Evolutionary conservation across 2,797 vertebrate species (phyloP).

Genomic region (Bovichtus diacanthus): DNA sequence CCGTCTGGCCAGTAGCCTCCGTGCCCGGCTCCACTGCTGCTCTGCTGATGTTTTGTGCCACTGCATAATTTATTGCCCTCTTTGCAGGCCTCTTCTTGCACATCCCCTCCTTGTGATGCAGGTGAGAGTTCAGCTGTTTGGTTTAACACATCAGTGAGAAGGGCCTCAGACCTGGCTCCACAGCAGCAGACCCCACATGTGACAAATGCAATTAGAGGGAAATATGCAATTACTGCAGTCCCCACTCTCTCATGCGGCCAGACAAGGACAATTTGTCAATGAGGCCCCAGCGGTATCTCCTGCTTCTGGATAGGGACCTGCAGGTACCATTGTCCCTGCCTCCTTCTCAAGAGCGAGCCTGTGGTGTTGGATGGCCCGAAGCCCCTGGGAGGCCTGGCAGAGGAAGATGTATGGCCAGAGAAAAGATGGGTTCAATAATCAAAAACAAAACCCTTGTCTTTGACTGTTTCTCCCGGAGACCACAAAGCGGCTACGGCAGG

Average conservation of each 20-base stretch:
- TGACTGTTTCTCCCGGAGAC: slow-evolving; percentile 40
- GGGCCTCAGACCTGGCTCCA: slow-evolving; percentile 66
- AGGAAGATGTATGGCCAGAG: slow-evolving; percentile 74
- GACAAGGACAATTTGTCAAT: slow-evolving; percentile 89
- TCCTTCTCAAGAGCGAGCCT: slow-evolving; percentile 65
- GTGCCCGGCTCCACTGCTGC: slow-evolving; percentile 59
- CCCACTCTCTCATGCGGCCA: slow-evolving; percentile 81
- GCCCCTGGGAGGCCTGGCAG: slow-evolving; percentile 71
- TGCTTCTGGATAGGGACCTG: slow-evolving; percentile 77
- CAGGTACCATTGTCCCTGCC: slow-evolving; percentile 75
- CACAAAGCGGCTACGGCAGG: slow-evolving; percentile 39
- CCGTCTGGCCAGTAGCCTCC: slow-evolving; percentile 58
- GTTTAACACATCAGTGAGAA: slow-evolving; percentile 78
- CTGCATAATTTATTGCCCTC: slow-evolving; percentile 82
- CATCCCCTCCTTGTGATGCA: slow-evolving; percentile 66
- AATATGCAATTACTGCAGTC: slow-evolving; percentile 86
- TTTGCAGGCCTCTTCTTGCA: slow-evolving; percentile 69
- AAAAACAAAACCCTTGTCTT: slow-evolving; percentile 69
- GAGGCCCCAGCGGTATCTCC: slow-evolving; percentile 83
- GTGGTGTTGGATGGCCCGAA: slow-evolving; percentile 63
- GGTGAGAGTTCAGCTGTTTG: slow-evolving; percentile 84
- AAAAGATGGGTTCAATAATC: slow-evolving; percentile 74
- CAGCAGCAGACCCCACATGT: slow-evolving; percentile 77
- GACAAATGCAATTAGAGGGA: slow-evolving; percentile 88
- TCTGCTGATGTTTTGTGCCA: slow-evolving; percentile 77